A percentile compares a stretch with the other conserved stretches of the same genome.
phyloP scores from a whole-genome alignment of 1,140 invertebrate genomes.

The Solenopsis fugax region DNA sequence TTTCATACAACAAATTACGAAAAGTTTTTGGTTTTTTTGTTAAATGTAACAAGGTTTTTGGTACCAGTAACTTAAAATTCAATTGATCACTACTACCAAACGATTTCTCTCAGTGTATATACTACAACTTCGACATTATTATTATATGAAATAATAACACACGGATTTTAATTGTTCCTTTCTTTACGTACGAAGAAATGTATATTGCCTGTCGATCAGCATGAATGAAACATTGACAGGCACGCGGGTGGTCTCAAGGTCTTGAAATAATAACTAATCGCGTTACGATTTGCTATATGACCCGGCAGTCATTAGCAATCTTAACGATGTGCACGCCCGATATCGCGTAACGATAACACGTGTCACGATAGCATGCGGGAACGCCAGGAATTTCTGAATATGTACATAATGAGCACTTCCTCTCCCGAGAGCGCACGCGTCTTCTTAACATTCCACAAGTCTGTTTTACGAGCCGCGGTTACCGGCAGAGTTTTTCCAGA shows the following conservation, averaged over 20 bases:
- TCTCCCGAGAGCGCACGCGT: not conserved
- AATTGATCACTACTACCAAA: too few relatives aligned
- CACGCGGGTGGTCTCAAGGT: too few relatives aligned
- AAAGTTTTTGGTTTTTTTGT: too few relatives aligned
- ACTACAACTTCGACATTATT: not conserved
- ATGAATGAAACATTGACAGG: not conserved
- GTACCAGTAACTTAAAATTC: too few relatives aligned
- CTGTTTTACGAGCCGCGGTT: slow-evolving; percentile 66
- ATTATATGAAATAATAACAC: not conserved
- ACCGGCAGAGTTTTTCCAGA: slow-evolving; percentile 64
- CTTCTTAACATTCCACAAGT: slow-evolving; percentile 70
- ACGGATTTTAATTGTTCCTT: not conserved
- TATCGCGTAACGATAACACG: not conserved
- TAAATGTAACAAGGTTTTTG: too few relatives aligned
- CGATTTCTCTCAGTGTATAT: too few relatives aligned
- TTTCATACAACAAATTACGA: too few relatives aligned
- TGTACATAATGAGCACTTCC: slow-evolving; percentile 43
- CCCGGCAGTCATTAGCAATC: not conserved
- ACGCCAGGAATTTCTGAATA: slow-evolving; percentile 32
- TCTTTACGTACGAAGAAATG: too few relatives aligned
- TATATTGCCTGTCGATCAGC: not conserved
- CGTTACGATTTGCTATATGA: not conserved
- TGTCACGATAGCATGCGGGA: not conserved
- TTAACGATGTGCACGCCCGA: not conserved
- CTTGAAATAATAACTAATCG: not conserved